phyloP scores from a whole-genome alignment of 30 jellyfish, hydroid and myxozoan genomes.

The Haliclystus octoradiatus region DNA sequence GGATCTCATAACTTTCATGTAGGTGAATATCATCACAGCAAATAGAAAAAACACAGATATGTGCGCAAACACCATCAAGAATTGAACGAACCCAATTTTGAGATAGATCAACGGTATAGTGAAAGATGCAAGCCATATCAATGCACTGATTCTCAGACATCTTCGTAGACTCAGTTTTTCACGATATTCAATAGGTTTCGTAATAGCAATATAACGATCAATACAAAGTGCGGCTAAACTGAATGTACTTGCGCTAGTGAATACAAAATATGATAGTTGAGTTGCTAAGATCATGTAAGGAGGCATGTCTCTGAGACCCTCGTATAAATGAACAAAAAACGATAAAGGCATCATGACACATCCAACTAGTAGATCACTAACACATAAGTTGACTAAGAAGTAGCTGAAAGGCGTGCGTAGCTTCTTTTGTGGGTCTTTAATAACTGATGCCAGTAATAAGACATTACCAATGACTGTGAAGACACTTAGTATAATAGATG shows the following conservation, averaged over 20 bases:
- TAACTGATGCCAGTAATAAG: slow-evolving; percentile 27
- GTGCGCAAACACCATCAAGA: slow-evolving; percentile 51
- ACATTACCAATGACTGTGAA: slow-evolving; percentile 13
- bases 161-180: slow-evolving; percentile 21
- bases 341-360: slow-evolving; percentile 53
- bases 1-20: slow-evolving; percentile 36
- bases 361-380: slow-evolving; percentile 53
- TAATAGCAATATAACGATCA: slow-evolving; percentile 47
- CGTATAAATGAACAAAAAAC: slow-evolving; percentile 25
- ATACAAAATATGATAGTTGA: slow-evolving; percentile 37
- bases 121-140: slow-evolving; percentile 33
- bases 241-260: slow-evolving; percentile 48
- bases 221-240: slow-evolving; percentile 48
- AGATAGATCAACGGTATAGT: slow-evolving; percentile 31
- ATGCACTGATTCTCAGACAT: slow-evolving; percentile 12
- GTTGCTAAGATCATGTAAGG: slow-evolving; percentile 12
- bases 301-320: slow-evolving; percentile 29
- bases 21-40: slow-evolving; percentile 18
- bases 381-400: slow-evolving; percentile 52
- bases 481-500: neutral
- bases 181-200: slow-evolving; percentile 41
- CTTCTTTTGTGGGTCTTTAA: slow-evolving; percentile 38
- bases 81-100: slow-evolving; percentile 24
- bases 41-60: slow-evolving; percentile 27
- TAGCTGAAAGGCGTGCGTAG: slow-evolving; percentile 58